These are phyloP conservation scores for Eurosta solidaginis DNA, from an alignment of 1,140 invertebrate species.

Conservation along the genomic window DNA sequence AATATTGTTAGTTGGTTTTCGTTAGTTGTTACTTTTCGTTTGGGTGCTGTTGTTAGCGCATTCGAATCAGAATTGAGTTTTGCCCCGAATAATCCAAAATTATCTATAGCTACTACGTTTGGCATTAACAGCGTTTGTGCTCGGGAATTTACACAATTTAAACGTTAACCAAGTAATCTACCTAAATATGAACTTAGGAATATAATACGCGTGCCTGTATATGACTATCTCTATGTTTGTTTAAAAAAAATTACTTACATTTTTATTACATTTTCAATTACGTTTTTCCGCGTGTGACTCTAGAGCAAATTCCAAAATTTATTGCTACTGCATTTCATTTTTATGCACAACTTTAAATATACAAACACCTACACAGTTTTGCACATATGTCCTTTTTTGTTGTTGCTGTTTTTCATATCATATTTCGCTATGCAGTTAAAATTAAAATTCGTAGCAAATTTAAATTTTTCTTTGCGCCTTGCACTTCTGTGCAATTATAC, in stretches of 20 bases:
- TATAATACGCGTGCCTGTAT: not conserved
- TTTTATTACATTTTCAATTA: not conserved
- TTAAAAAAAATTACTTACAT: no score
- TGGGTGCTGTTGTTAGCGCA: not conserved
- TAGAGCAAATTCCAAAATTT: slow-evolving; percentile 6
- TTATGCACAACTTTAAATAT: not conserved
- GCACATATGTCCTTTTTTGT: not conserved
- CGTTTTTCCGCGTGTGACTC: not conserved
- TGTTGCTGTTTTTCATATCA: not conserved
- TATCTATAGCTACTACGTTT: not conserved
- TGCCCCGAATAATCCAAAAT: not conserved
- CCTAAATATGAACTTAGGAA: not conserved
- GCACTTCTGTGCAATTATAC: no score
- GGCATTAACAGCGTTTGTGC: not conserved
- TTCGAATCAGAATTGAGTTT: slow-evolving; percentile 8
- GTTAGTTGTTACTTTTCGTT: not conserved
- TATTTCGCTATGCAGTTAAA: not conserved
- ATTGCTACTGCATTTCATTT: not conserved
- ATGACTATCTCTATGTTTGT: not conserved
- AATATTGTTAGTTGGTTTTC: not conserved
- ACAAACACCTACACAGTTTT: not conserved
- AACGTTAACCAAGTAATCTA: not conserved
- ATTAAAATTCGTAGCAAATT: slow-evolving; percentile 10
- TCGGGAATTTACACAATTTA: not conserved
- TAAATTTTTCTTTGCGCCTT: not conserved